phyloP scores from a whole-genome alignment of 2,113 vertebrate genomes.

The Rhinogobius similis region DNA sequence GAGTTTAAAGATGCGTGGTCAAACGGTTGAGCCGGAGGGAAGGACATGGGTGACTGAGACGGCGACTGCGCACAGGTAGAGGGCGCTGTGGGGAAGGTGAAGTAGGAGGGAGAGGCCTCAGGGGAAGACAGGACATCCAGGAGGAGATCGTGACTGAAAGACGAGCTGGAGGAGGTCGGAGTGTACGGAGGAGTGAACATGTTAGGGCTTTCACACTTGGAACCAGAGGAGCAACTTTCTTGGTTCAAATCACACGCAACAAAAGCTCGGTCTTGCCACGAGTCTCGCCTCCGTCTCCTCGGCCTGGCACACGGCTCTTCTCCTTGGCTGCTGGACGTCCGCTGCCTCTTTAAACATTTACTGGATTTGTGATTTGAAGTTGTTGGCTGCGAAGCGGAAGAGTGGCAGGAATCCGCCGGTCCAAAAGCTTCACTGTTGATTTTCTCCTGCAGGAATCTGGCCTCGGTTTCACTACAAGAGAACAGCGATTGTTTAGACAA shows the following conservation, averaged over 20 bases:
- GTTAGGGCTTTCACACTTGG: constrained; percentile 26
- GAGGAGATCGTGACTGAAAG: constrained; percentile 53
- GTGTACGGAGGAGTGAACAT: constrained; percentile 73
- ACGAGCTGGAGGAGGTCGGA: constrained; percentile 64
- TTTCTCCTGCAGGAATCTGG: constrained; percentile 65
- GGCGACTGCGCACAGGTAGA: constrained; percentile 46
- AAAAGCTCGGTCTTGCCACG: constrained; percentile 16
- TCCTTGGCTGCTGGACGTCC: constrained; percentile 28
- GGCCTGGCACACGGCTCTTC: constrained; percentile 45
- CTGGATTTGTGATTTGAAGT: constrained; percentile 7
- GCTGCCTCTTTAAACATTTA: constrained; percentile 59
- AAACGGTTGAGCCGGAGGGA: constrained; percentile 28
- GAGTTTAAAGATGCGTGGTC: constrained; percentile 20
- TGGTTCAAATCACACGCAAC: constrained; percentile 14
- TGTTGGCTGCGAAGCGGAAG: constrained; percentile 25
- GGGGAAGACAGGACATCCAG: constrained; percentile 62
- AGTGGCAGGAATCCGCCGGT: constrained; percentile 19
- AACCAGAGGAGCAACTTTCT: constrained; percentile 33
- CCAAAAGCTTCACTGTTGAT: constrained; percentile 42
- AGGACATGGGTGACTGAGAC: constrained; percentile 29
- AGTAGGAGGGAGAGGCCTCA: constrained; percentile 55
- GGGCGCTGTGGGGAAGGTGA: constrained; percentile 33
- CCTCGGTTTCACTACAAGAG: constrained; percentile 72
- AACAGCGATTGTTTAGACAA: constrained; percentile 8
- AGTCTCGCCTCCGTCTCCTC: constrained; percentile 23